Evolutionary conservation across 2,888 invertebrate genomes (phyloP), one percentile per base, ranked within the genome.

Genomic region (Eumacrocentrus americanus): DNA sequence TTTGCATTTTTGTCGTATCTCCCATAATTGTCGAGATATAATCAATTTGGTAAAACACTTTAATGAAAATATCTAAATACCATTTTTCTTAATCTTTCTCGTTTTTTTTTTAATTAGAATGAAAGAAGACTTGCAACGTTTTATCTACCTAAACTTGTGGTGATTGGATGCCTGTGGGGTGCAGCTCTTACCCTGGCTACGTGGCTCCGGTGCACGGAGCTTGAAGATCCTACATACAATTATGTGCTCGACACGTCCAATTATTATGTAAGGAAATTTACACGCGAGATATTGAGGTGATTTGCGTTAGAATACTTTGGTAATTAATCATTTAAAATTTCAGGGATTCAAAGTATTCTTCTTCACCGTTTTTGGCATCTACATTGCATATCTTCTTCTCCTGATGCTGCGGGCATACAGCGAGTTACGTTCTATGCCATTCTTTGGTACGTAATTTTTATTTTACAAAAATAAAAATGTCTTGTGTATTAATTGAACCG

Each of bases 391-490:
- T 83, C 84, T 98, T 71, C 79, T 90, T 20, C 86, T 93, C 72
- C 84, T 98, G 65, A 88, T 97, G 69, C 82, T 97, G 61, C 88
- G 91, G 77, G 95, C 98, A 18, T 98, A 96, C 81, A 94, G 92
- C 64, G 98, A 98, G 82, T 84, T 98, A 53, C 86, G 96, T 73
- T 92, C 94, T 37, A 97, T 98, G 97, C 97, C 98, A 64, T 98
- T 92, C 83, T 98, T 98, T 82, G 97, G 97, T 97, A 84, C 89
- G 61, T 60, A 9, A 44, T 11, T 3, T 7, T 6, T 29, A 29
- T 29, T 29, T 29, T 53, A 2, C 18, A n/a, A 12, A 37, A n/a
- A 6, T 20, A 46, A 6, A 20, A 22, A 34, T 22, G 9, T 51
- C 9, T 5, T 7, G 12, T 14, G 2, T 7, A 1, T 48, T 22